phyloP scores from a whole-genome alignment of 2,113 vertebrate genomes.

The Xyrauchen texanus region DNA sequence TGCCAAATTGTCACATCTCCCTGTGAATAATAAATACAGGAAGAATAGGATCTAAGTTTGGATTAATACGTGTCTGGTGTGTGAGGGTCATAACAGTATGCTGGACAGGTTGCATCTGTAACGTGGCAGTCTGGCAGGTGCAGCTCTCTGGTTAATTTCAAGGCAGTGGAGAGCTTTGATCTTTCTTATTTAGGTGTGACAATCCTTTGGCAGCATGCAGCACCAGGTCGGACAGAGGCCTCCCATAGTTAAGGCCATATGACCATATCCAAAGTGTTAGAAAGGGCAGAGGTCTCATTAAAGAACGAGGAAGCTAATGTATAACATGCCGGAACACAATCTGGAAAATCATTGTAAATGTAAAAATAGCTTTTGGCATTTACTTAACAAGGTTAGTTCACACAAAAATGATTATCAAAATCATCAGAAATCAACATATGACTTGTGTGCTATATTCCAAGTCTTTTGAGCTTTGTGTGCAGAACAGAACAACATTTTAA shows the following conservation, averaged over 20 bases:
- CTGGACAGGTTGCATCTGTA: not conserved
- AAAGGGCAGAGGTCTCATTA: conserved; percentile 63
- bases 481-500: too few relatives aligned
- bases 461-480: too few relatives aligned
- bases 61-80: conserved; percentile 34
- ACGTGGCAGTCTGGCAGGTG: conserved; percentile 63
- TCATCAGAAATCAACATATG: too few relatives aligned
- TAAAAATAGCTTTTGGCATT: too few relatives aligned
- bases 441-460: too few relatives aligned
- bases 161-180: conserved; percentile 69
- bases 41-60: conserved; percentile 59
- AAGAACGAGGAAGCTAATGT: conserved; percentile 47
- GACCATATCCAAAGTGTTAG: conserved; percentile 62
- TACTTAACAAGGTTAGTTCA: not conserved
- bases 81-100: conserved; percentile 27
- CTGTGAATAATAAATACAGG: conserved; percentile 61
- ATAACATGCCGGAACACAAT: conserved; percentile 1
- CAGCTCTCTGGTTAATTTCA: conserved; percentile 67
- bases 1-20: too few relatives aligned
- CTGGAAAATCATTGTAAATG: not conserved
- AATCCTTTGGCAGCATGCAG: conserved; percentile 62
- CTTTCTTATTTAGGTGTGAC: conserved; percentile 74
- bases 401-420: not conserved
- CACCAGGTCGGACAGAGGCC: conserved; percentile 40
- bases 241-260: conserved; percentile 40